These are phyloP conservation scores for Seriola dumerili DNA, from an alignment of 2,113 vertebrate genomes.

Conservation along the genomic window DNA sequence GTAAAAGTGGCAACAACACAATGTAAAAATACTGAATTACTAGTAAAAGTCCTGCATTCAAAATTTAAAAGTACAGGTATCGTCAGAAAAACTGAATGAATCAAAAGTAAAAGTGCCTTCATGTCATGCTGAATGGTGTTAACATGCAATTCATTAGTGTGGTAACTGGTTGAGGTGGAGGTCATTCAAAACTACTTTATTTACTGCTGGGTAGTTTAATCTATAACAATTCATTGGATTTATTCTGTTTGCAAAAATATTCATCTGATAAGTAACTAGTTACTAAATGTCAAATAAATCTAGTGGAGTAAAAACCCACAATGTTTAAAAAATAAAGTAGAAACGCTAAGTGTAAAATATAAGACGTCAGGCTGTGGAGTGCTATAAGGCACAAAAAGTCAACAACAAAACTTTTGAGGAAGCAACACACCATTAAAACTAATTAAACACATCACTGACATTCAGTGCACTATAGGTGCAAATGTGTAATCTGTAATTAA, in stretches of 20 bases:
- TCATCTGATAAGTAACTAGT: not conserved
- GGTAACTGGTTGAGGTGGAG: not conserved
- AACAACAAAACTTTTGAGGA: slow-evolving; percentile 58
- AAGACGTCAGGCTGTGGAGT: slow-evolving; percentile 23
- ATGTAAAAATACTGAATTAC: slow-evolving; percentile 13
- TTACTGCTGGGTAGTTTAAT: not conserved
- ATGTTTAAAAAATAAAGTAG: not conserved
- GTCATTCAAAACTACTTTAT: not conserved
- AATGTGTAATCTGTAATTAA: slow-evolving; percentile 32
- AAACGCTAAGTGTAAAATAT: slow-evolving; percentile 17
- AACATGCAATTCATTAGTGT: not conserved
- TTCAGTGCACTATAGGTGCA: slow-evolving; percentile 7
- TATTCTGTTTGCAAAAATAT: slow-evolving; percentile 7
- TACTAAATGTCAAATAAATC: not conserved
- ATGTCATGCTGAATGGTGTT: not conserved
- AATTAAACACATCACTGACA: slow-evolving; percentile 47
- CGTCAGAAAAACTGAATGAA: not conserved
- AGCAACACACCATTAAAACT: slow-evolving; percentile 32
- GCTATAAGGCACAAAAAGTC: slow-evolving; percentile 43
- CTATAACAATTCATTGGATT: not conserved
- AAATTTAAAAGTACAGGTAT: not conserved
- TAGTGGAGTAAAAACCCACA: not conserved
- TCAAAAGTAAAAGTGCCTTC: not conserved
- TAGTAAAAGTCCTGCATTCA: not conserved
- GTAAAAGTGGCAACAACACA: slow-evolving; percentile 2